These are phyloP conservation scores for Parauchenoglanis ngamensis DNA, from an alignment of 2,797 vertebrate species.

Conservation along the genomic window DNA sequence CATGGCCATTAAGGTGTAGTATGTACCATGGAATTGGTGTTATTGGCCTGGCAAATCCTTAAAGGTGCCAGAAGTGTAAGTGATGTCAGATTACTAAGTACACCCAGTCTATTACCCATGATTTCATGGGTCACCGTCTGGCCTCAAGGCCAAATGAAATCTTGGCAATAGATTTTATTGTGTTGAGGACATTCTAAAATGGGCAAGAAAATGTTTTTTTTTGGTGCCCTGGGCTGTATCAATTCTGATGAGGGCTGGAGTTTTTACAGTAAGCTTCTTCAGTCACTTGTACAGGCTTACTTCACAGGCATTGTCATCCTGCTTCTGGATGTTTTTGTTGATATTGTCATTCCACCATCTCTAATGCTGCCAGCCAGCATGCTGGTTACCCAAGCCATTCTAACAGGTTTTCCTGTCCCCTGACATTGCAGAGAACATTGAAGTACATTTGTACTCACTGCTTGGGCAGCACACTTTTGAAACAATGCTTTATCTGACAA, in stretches of 20 bases:
- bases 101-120: neutral
- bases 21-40: neutral
- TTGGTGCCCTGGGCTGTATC: neutral
- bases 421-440: neutral
- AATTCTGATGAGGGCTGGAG: neutral
- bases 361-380: neutral
- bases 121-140: neutral
- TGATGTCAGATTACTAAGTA: neutral
- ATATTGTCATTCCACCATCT: neutral
- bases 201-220: neutral
- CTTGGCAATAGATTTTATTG: neutral
- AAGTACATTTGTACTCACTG: neutral
- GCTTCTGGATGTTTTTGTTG: neutral
- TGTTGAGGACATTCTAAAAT: neutral
- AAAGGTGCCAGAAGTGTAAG: neutral
- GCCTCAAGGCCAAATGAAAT: neutral
- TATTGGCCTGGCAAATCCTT: neutral
- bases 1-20: neutral
- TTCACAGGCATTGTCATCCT: no score
- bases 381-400: neutral
- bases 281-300: no score
- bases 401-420: neutral
- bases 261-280: neutral
- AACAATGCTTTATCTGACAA: neutral
- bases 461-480: neutral